Base-by-base conservation (phyloP, 2,888 invertebrate species). In the Notodonta dromedarius region DNA sequence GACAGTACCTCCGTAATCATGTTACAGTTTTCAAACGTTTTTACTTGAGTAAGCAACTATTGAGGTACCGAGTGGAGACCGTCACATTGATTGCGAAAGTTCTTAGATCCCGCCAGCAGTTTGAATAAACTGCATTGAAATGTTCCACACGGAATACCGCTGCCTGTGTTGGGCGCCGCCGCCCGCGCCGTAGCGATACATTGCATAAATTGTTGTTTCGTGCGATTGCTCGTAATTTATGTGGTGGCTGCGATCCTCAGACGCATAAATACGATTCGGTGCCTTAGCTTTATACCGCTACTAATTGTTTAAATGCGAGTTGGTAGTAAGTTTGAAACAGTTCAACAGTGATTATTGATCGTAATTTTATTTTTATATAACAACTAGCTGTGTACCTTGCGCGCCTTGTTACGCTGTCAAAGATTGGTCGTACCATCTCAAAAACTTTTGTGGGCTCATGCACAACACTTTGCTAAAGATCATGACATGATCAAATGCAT, bases 201-300 rank as follows among this genome's bases (percentile, higher is more conserved):
- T 63, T 57, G 61, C 83, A 85, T 85, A 87, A 85, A 87, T 87
- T 80, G 85, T 76, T 71, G 83, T 85, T 86, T 79, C 85, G 73
- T 78, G 69, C 81, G 82, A 83, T 80, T 84, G 82, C 67, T 73
- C 73, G 78, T 87, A 86, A 87, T 85, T 89, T 85, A 88, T 84
- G 84, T 73, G 65, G 72, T 71, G 77, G 72, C 74, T 76, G 73
- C 67, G 74, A 79, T 78, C 75, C 85, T 79, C 84, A 89, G 88
- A 88, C 89, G 77, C 87, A 88, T 89, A 89, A 89, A 89, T 88
- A 88, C 83, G 66, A 76, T 75, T 74, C 72, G 56, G 62, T 61
- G 71, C 70, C 71, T 68, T 73, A 59, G 46, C 53, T 58, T 54
- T 53, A 8, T 46, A 52, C 61, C 61, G 48, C 42, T 76, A 79